Evolutionary conservation across 2,888 invertebrate genomes (phyloP).

Genomic region (Lithosia quadra): DNA sequence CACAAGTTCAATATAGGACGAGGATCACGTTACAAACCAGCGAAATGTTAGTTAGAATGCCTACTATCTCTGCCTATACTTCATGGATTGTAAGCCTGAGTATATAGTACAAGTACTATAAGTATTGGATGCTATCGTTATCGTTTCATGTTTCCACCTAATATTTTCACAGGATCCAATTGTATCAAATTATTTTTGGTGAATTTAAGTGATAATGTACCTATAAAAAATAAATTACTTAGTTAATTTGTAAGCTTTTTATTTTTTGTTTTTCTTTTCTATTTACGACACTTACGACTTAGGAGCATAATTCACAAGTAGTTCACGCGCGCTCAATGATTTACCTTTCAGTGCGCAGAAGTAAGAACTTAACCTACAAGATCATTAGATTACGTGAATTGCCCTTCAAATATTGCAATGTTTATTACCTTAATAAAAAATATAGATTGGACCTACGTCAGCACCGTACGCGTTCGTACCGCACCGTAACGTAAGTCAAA

Average conservation of each 20-base stretch:
- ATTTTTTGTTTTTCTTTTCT: too few relatives aligned
- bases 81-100: too few relatives aligned
- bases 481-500: neutral
- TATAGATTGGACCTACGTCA: neutral
- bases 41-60: too few relatives aligned
- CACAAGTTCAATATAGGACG: too few relatives aligned
- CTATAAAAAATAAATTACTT: neutral
- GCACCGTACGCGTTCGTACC: neutral
- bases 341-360: neutral
- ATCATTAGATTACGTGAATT: neutral
- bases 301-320: neutral
- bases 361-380: neutral
- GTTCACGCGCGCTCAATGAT: neutral
- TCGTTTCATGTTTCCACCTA: too few relatives aligned
- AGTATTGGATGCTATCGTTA: too few relatives aligned
- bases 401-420: neutral
- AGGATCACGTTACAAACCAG: too few relatives aligned
- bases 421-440: neutral
- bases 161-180: neutral
- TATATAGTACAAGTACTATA: too few relatives aligned
- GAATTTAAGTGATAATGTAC: too few relatives aligned
- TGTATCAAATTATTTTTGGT: neutral
- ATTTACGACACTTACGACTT: neutral
- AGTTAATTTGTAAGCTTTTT: too few relatives aligned
- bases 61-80: too few relatives aligned